Base-by-base conservation (phyloP, 1,140 invertebrate genomes). In the Drosophila ohnishii region DNA sequence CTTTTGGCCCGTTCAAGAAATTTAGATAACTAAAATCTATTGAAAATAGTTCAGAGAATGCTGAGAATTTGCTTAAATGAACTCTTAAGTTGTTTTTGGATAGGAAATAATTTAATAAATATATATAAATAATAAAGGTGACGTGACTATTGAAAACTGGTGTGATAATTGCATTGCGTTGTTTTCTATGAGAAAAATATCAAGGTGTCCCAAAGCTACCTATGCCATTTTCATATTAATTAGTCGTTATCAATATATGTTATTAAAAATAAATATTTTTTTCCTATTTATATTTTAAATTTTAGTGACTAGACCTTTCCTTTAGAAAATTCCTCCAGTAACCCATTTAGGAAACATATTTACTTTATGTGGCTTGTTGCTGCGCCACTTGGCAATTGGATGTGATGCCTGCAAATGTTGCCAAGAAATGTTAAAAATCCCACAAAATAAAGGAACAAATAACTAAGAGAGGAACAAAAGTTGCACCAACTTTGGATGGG, bases 371-470 rank as follows among this genome's bases (percentile, higher is more conserved):
- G 67, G 59, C 34, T 40, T 55, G 34, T 61, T 39, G 32, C 44
- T 61, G 65, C 32, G 22, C 48, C 72, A 76, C 32, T 76, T 76
- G 74, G 73, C 73, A 48, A 53, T 66, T 30, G 48, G 48, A 39
- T 66, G 55, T 39, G 28, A 40, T 39, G 57, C 53, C 40, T 30
- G 28, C 53, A 55, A 47, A 61, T 67, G 45, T 76, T 42, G 74
- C 57, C 72, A 75, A 67, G 62, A 76, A 62, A 64, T 73, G 69
- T 42, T 60, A 47, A 34, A 60, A 53, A 75, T 75, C 35, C 42
- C 69, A 42, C 48, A 50, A 14, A 62, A 32, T n/a, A n/a, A 28
- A n/a, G 9, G n/a, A 53, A 34, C 0, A 44, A 25, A 50, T 55
- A 32, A 14, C 11, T 9, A 13, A 22, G 30, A 30, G 30, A 66